These are phyloP conservation scores for Hirtodrosophila duncani DNA, from an alignment of 2,888 invertebrate genomes.

Conservation along the genomic window DNA sequence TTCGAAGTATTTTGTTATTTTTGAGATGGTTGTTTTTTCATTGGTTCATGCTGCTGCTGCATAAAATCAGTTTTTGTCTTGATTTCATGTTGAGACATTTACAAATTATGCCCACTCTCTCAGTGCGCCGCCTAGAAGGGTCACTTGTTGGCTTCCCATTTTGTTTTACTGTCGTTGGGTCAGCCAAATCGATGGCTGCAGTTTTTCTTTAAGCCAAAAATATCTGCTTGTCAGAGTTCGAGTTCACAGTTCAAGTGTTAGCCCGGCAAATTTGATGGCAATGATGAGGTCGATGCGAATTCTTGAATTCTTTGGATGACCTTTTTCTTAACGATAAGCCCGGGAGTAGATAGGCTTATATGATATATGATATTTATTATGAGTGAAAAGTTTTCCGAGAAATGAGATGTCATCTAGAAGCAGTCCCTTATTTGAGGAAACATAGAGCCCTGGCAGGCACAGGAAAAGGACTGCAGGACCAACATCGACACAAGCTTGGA, in stretches of 20 bases:
- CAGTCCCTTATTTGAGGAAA: no score
- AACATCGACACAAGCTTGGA: no score
- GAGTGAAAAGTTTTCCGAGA: no score
- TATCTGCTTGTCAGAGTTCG: constrained; percentile 16
- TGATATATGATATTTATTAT: no score
- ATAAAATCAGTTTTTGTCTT: constrained; percentile 43
- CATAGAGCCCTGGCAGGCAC: no score
- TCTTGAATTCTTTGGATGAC: constrained; percentile 2
- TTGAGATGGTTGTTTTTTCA: constrained; percentile 20
- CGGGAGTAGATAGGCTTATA: no score
- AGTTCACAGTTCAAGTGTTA: constrained; percentile 59
- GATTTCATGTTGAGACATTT: constrained; percentile 62
- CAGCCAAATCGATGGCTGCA: constrained; percentile 25
- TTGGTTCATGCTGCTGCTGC: constrained; percentile 1
- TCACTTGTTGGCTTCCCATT: constrained; percentile 9
- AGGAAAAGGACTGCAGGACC: no score
- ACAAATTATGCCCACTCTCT: constrained; percentile 51
- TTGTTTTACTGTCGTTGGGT: constrained; percentile 9
- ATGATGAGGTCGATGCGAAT: constrained; percentile 48
- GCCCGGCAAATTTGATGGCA: constrained; percentile 49
- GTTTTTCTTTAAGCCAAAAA: constrained; percentile 10
- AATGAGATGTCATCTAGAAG: no score
- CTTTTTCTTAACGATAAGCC: no score
- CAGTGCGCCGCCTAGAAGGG: constrained; percentile 22
- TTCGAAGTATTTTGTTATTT: constrained; percentile 12